Evolutionary conservation across 2,888 invertebrate genomes (phyloP).

Genomic region (Harpalus rufipes): DNA sequence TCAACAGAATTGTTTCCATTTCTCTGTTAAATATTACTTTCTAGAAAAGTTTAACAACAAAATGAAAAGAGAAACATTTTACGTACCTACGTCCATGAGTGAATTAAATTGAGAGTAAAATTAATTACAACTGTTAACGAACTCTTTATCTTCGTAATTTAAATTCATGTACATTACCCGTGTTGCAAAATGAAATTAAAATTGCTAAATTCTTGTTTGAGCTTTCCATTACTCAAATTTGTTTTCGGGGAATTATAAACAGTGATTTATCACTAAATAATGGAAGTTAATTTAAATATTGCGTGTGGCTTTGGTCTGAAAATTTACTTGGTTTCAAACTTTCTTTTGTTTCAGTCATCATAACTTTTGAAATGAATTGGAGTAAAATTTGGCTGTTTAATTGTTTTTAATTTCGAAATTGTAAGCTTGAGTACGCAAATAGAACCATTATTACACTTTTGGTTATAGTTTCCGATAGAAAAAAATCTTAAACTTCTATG

Average conservation of each 20-base stretch:
- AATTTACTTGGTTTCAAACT: slow-evolving; percentile 26
- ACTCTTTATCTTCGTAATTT: slow-evolving; percentile 25
- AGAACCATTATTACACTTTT: neutral
- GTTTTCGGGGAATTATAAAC: slow-evolving; percentile 9
- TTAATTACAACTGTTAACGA: slow-evolving; percentile 20
- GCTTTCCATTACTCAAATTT: neutral
- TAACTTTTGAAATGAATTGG: neutral
- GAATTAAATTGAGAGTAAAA: slow-evolving; percentile 41
- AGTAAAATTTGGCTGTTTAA: neutral
- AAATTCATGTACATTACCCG: slow-evolving; percentile 1
- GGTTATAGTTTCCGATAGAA: neutral
- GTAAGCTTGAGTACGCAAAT: neutral
- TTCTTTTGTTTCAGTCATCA: slow-evolving; percentile 36
- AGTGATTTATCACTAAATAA: slow-evolving; percentile 43
- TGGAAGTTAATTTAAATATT: slow-evolving; percentile 35
- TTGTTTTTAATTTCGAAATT: neutral
- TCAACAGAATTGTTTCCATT: slow-evolving; percentile 26
- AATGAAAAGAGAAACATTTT: slow-evolving; percentile 7
- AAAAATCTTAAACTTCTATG: too few relatives aligned
- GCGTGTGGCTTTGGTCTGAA: slow-evolving; percentile 28
- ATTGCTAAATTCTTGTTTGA: neutral
- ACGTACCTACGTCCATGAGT: neutral
- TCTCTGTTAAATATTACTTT: slow-evolving; percentile 24
- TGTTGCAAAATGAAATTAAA: neutral
- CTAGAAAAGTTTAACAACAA: slow-evolving; percentile 1